phyloP scores from a whole-genome alignment of 1,140 invertebrate species.

The Latrodectus geometricus region DNA sequence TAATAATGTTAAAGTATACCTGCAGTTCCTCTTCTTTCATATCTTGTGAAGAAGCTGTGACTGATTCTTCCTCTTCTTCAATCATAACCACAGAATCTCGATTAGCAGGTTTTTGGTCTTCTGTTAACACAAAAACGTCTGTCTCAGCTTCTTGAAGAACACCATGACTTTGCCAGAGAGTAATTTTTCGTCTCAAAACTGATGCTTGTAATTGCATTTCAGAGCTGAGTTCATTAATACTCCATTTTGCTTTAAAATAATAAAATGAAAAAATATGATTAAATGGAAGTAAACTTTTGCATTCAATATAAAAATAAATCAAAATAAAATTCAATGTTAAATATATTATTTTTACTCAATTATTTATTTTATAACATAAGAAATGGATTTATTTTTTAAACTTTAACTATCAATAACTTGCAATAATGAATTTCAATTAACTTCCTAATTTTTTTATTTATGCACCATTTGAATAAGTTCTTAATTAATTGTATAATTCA shows the following conservation, averaged over 20 bases:
- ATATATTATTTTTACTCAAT: too few species aligned
- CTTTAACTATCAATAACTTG: too few species aligned
- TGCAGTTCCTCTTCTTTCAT: conserved; percentile 93
- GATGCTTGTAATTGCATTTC: conserved; percentile 86
- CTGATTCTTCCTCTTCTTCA: conserved; percentile 92
- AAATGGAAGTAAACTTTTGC: too few species aligned
- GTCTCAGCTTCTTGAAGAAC: conserved; percentile 80
- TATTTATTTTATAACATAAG: too few species aligned
- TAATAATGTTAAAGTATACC: conserved; percentile 66
- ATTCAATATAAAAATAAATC: too few species aligned
- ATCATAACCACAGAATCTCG: conserved; percentile 75
- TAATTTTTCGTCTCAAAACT: conserved; percentile 84
- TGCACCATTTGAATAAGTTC: too few species aligned
- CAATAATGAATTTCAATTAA: too few species aligned
- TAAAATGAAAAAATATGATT: neutral
- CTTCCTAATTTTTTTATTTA: too few species aligned
- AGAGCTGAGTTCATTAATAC: conserved; percentile 84
- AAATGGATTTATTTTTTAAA: too few species aligned
- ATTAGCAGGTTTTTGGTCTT: conserved; percentile 73
- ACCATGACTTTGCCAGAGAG: conserved; percentile 87
- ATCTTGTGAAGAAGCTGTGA: conserved; percentile 91
- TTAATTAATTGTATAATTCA: too few species aligned
- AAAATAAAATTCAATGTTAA: too few species aligned
- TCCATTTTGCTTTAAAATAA: conserved; percentile 78
- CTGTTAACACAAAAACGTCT: conserved; percentile 83